Evolutionary conservation across 1,140 invertebrate species (phyloP), one percentile per base, ranked within the genome.

Genomic region (Papilio dardanus): DNA sequence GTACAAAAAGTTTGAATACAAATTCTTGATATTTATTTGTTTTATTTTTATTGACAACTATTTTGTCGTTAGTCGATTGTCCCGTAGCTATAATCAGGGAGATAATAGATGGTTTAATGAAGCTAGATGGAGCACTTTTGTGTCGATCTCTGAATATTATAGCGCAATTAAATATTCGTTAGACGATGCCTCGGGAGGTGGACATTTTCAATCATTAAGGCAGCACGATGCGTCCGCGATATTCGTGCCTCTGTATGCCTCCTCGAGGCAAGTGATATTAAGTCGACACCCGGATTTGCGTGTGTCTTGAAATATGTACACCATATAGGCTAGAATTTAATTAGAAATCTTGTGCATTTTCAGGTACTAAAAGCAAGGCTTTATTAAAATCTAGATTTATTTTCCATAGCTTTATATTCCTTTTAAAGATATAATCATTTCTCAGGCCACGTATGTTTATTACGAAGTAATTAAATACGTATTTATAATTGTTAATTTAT

Each of bases 131-230:
- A 74, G 69, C 74, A 79, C 78, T 79, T 82, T 79, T 81, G 77
- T 79, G 76, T 67, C 68, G 75, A 77, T 83, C 80, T 82, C 74
- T 81, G 84, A 85, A 83, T 87, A 84, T 88, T 87, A 88, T 82
- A 75, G 84, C 74, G 84, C 88, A 91, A 92, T 92, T 92, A 92
- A 87, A 91, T 91, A 90, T 88, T 89, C 89, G 90, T 92, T 92
- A 92, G 74, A 71, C 46, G 68, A 74, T 75, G 83, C 77, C 81
- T 76, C 76, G 79, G 81, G 83, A 81, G 76, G 71, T 76, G 79
- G 80, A 79, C 85, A 83, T 86, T 85, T 88, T 84, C 76, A 84
- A 83, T 90, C 88, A 90, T 92, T 91, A 88, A 71, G 81, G 79
- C 82, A 79, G 75, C 77, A 84, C 81, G 75, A 81, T 10, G 35